Evolutionary conservation across 2,113 vertebrate genomes (phyloP).

Genomic region (Dipodomys spectabilis): DNA sequence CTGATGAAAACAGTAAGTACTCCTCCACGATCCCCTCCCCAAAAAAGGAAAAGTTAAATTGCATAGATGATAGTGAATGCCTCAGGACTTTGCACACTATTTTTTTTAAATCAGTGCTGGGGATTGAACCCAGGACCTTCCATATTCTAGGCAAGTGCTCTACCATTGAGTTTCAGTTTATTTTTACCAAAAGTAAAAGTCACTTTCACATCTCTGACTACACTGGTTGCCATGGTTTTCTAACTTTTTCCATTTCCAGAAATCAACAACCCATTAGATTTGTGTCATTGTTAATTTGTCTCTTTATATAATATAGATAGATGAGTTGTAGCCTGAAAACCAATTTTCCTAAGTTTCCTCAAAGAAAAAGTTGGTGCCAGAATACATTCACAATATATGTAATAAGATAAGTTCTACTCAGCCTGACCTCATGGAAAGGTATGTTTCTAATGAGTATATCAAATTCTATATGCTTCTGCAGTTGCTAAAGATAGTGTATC

Average conservation of each 20-base stretch:
- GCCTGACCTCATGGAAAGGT: background rate
- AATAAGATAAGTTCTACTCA: background rate
- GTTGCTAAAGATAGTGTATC: background rate
- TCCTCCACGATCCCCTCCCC: slow-evolving; percentile 48
- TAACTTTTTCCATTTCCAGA: slow-evolving; percentile 65
- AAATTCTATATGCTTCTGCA: background rate
- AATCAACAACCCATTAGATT: slow-evolving; percentile 74
- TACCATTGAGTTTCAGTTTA: slow-evolving; percentile 3
- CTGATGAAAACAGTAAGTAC: slow-evolving; percentile 64
- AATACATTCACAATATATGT: background rate
- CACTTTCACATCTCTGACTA: slow-evolving; percentile 71
- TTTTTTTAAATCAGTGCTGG: background rate
- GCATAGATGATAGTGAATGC: slow-evolving; percentile 46
- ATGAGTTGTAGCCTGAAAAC: slow-evolving; percentile 66
- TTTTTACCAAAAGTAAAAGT: slow-evolving; percentile 75
- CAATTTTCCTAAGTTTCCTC: background rate
- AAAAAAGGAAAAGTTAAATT: slow-evolving; percentile 76
- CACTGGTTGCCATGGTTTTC: slow-evolving; percentile 75
- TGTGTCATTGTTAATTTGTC: slow-evolving; percentile 72
- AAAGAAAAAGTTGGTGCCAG: background rate
- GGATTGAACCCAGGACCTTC: too few relatives aligned
- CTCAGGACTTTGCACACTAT: slow-evolving; percentile 62
- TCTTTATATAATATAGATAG: slow-evolving; percentile 26
- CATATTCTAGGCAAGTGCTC: too few relatives aligned
- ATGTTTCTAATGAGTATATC: slow-evolving; percentile 32